A percentile compares a stretch with the other conserved stretches of the same genome.
These are phyloP conservation scores for Florisuga fusca DNA, from an alignment of 2,797 vertebrate species.

Conservation along the genomic window DNA sequence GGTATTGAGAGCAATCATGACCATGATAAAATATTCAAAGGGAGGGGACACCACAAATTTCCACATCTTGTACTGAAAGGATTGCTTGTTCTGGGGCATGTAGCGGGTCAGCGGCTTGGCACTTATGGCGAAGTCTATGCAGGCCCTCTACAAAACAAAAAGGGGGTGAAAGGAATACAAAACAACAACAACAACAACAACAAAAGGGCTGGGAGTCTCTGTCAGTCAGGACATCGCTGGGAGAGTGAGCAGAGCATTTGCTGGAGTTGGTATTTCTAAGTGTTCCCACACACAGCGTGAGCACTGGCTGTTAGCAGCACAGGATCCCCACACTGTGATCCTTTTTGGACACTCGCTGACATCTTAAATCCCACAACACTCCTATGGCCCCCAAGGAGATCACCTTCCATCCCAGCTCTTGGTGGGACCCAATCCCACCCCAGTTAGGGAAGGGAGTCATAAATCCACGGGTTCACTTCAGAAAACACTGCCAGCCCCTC, in stretches of 20 bases:
- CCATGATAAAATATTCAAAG: slow-evolving; percentile 98
- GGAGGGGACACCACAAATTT: slow-evolving; percentile 95
- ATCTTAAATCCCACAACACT: not conserved
- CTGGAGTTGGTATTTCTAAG: not conserved
- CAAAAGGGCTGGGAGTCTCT: not conserved
- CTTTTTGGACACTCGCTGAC: not conserved
- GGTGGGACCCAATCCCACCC: not conserved
- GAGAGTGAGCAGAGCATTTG: not conserved
- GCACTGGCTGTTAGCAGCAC: not conserved
- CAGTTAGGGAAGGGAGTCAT: not conserved
- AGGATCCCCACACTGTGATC: not conserved
- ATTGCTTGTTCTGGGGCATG: slow-evolving; percentile 94
- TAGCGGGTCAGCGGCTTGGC: slow-evolving; percentile 95
- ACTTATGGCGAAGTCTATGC: slow-evolving; percentile 97
- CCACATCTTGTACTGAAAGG: slow-evolving; percentile 98
- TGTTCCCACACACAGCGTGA: rapidly evolving
- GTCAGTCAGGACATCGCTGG: rapidly evolving
- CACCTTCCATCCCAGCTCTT: not conserved
- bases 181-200: no score
- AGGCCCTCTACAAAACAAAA: slow-evolving; percentile 87
- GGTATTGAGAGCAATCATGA: slow-evolving; percentile 97
- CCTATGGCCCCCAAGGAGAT: not conserved
- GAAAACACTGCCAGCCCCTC: not conserved
- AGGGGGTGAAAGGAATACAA: not conserved
- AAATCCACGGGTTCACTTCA: not conserved